Evolutionary conservation across 2,113 vertebrate species (phyloP).

Genomic region (Beaufortia kweichowensis): DNA sequence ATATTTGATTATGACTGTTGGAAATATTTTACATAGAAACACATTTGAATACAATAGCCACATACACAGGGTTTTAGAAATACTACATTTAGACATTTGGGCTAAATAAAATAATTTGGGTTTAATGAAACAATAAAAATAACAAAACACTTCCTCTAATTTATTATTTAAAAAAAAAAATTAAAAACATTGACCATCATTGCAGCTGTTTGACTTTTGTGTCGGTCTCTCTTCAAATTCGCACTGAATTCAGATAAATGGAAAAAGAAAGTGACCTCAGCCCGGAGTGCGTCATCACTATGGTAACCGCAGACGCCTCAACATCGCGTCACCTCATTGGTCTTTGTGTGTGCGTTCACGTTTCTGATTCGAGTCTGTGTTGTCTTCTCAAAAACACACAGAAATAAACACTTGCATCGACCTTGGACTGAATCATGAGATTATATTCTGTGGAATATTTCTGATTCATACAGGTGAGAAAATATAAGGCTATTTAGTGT

Average conservation of each 20-base stretch:
- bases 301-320: slow-evolving; percentile 33
- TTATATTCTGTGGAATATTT: not conserved
- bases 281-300: slow-evolving; percentile 23
- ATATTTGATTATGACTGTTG: too few species aligned
- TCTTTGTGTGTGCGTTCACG: too few species aligned
- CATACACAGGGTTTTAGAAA: too few species aligned
- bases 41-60: too few species aligned
- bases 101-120: too few species aligned
- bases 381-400: slow-evolving; percentile 9
- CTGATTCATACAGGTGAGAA: slow-evolving; percentile 31
- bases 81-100: too few species aligned
- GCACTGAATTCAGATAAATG: not conserved
- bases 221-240: too few species aligned
- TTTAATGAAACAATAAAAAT: too few species aligned
- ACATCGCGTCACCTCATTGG: slow-evolving; percentile 38
- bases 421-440: slow-evolving; percentile 18
- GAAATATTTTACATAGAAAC: too few species aligned
- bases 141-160: too few species aligned
- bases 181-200: not conserved
- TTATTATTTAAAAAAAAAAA: too few species aligned
- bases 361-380: slow-evolving; percentile 22
- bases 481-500: not conserved
- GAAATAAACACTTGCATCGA: not conserved
- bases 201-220: not conserved
- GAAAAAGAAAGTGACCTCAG: not conserved